These are phyloP conservation scores for Lasiommata megera DNA, from an alignment of 2,888 invertebrate species.

Conservation along the genomic window DNA sequence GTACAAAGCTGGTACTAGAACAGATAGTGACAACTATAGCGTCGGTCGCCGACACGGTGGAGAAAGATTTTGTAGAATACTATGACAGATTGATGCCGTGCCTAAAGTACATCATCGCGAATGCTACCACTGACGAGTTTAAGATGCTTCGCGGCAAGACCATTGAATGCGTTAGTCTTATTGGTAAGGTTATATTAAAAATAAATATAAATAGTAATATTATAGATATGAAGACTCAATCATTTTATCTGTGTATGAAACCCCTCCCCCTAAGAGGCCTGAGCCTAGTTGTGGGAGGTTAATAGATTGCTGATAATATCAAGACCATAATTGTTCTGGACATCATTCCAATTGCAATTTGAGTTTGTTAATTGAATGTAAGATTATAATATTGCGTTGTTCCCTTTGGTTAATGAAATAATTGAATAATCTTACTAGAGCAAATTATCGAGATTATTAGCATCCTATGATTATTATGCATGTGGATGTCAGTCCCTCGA, in stretches of 20 bases:
- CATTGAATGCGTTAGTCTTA: slow-evolving; percentile 90
- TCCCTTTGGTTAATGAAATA: too few species aligned
- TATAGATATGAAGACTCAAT: too few species aligned
- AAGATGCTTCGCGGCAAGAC: slow-evolving; percentile 97
- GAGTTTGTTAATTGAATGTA: too few species aligned
- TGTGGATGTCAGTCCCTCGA: slow-evolving; percentile 73
- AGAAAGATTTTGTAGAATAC: slow-evolving; percentile 96
- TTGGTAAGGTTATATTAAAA: slow-evolving; percentile 90
- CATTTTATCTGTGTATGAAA: too few species aligned
- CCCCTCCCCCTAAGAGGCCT: too few species aligned
- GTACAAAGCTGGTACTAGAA: slow-evolving; percentile 97
- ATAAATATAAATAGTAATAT: too few species aligned
- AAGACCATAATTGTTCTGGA: too few species aligned
- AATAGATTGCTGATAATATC: too few species aligned
- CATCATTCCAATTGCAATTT: too few species aligned
- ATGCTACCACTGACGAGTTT: slow-evolving; percentile 93
- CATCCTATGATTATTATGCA: slow-evolving; percentile 58
- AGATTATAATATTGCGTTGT: too few species aligned
- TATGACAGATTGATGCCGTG: slow-evolving; percentile 97
- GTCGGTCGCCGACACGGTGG: slow-evolving; percentile 98
- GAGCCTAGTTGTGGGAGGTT: too few species aligned
- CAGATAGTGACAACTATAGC: slow-evolving; percentile 99
- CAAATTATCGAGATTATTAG: slow-evolving; percentile 69
- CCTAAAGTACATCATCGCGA: slow-evolving; percentile 97
- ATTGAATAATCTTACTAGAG: slow-evolving; percentile 60